Evolutionary conservation across 30 jellyfish, hydroid and myxozoan genomes (phyloP), one percentile per base, ranked within the genome.

Genomic region (Sanderia malayensis): DNA sequence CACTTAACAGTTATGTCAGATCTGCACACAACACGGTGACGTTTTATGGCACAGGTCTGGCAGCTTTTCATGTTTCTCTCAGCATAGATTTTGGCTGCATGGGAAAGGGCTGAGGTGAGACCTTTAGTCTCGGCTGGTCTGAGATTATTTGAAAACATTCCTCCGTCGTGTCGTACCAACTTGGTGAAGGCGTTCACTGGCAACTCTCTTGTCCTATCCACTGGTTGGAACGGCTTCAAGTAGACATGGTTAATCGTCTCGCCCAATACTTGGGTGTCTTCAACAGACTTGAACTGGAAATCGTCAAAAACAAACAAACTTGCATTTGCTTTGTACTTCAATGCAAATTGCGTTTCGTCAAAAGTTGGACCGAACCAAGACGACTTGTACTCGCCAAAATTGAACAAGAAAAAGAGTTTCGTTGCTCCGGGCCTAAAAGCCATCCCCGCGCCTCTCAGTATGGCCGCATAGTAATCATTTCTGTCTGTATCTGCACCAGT

Each of bases 391-490:
- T 57, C 47, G 41, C 68, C 95, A 31, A 79, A 62, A 80, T 86
- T 86, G 91, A 77, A 86, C 46, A 93, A 68, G 61, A 85, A 24
- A 67, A 93, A 62, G 21, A 93, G 26, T 19, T 82, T 66, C 26
- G 86, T 31, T 44, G 99, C 96, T 3, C 92, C 99, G 0, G 96
- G 91, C 33, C 96, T 80, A 94, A 83, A 93, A 29, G 83, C 68
- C 61, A 70, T 70, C 7, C 46, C 19, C n/a, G 96, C 0, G 4
- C 94, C 96, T 17, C 59, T 67, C 30, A 70, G 21, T 33, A 93
- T 85, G 34, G 99, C 99, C 18, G 71, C 76, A 62, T 59, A 31
- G 63, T 88, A 95, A 72, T 93, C 99, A 58, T 93, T 93, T n/a
- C 45, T 31, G 77, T 76, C 83, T 3, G 41, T 68, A 9, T 55